Conservation (phyloP, 2,888 invertebrate genomes). For the Cataglyphis livida region DNA sequence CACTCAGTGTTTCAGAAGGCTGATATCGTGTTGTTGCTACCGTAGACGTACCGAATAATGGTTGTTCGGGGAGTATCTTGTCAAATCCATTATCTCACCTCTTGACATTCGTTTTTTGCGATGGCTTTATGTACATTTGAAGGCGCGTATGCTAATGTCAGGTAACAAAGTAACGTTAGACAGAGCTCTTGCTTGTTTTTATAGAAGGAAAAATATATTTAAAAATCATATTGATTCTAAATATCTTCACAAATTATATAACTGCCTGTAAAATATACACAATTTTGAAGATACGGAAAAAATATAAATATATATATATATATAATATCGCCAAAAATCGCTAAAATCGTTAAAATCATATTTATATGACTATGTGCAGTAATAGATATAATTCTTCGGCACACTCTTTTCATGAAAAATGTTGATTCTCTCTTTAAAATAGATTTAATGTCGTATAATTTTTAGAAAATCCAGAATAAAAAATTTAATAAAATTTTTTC, state of each 20-base stretch:
- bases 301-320: background rate
- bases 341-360: background rate
- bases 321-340: background rate
- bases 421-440: background rate
- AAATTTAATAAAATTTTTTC: slow-evolving; percentile 2
- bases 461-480: background rate
- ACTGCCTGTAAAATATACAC: background rate
- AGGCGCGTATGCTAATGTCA: slow-evolving; percentile 35
- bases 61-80: slow-evolving; percentile 77
- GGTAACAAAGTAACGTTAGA: slow-evolving; percentile 6
- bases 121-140: slow-evolving; percentile 37
- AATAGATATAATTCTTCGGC: background rate
- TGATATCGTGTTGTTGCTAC: slow-evolving; percentile 80
- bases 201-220: background rate
- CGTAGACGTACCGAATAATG: slow-evolving; percentile 78
- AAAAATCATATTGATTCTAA: slow-evolving; percentile 10
- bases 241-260: background rate
- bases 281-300: background rate
- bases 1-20: slow-evolving; percentile 74
- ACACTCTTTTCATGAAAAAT: background rate
- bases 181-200: background rate
- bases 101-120: slow-evolving; percentile 55
- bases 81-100: slow-evolving; percentile 76
- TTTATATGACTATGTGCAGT: background rate
- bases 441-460: background rate